Percentiles rank a stretch among this genome's conserved stretches.
Evolutionary conservation across 30 jellyfish, hydroid and myxozoan genomes (phyloP).

Genomic region (Phacellophora camtschatica): DNA sequence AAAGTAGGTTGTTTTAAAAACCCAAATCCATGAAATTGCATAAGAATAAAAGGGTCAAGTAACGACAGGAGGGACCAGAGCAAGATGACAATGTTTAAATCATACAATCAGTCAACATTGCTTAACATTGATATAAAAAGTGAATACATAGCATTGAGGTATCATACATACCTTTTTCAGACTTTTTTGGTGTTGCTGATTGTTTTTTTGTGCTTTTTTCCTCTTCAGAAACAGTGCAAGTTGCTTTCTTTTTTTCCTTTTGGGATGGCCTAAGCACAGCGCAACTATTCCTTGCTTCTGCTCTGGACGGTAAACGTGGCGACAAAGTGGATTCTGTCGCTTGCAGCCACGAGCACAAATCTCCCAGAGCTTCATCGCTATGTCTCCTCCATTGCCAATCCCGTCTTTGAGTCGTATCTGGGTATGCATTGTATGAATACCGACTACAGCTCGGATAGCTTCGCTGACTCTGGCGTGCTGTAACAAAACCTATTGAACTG

Average conservation of each 20-base stretch:
- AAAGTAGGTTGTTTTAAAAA: too few species aligned
- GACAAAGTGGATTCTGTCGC: conserved; percentile 64
- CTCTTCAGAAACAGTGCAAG: conserved; percentile 16
- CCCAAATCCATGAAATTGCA: too few species aligned
- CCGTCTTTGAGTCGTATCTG: conserved; percentile 48
- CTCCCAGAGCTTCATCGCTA: conserved; percentile 65
- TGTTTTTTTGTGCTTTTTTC: conserved; percentile 36
- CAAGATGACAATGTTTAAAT: not conserved
- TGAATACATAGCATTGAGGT: too few species aligned
- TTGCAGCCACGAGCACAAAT: conserved; percentile 71
- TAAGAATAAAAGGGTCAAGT: not conserved
- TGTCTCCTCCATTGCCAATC: conserved; percentile 75
- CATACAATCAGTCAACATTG: not conserved
- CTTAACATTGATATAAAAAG: not conserved
- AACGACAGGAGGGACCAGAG: not conserved
- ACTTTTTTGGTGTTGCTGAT: conserved; percentile 21
- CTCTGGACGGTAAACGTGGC: conserved; percentile 59
- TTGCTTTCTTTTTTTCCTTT: conserved; percentile 43
- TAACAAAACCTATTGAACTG: conserved; percentile 69
- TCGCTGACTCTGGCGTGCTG: conserved; percentile 66
- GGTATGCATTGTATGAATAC: conserved; percentile 43
- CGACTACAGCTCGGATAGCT: conserved; percentile 64
- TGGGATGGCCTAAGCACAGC: conserved; percentile 73
- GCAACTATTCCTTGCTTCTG: conserved; percentile 56
- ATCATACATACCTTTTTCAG: conserved; percentile 65